phyloP scores from a whole-genome alignment of 2,113 vertebrate genomes.

The Rhabdornis inornatus region DNA sequence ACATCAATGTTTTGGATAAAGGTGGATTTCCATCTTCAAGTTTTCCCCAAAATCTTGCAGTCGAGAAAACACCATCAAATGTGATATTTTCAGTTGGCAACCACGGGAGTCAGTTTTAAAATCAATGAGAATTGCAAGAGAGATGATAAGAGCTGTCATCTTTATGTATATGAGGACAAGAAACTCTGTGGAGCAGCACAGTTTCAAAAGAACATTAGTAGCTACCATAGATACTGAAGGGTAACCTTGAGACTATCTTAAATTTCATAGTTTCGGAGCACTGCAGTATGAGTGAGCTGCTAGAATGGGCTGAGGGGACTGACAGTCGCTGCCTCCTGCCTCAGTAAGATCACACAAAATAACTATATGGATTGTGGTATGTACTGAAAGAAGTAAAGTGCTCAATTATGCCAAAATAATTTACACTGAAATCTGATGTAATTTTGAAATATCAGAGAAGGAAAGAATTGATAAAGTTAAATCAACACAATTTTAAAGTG shows the following conservation, averaged over 20 bases:
- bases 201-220: not conserved
- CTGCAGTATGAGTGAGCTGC: not conserved
- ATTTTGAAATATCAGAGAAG: not conserved
- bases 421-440: not conserved
- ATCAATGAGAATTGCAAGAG: not conserved
- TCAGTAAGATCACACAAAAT: not conserved
- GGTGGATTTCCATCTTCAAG: not conserved
- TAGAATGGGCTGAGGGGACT: not conserved
- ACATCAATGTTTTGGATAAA: not conserved
- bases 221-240: not conserved
- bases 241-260: not conserved
- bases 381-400: not conserved
- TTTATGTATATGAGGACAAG: not conserved
- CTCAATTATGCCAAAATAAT: not conserved
- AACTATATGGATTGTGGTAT: not conserved
- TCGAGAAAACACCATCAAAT: not conserved
- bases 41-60: not conserved
- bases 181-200: not conserved
- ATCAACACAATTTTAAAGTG: not conserved
- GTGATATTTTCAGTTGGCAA: not conserved
- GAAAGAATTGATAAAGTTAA: not conserved
- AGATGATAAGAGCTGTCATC: not conserved
- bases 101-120: not conserved
- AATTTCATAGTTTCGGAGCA: not conserved
- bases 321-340: not conserved